Conservation (phyloP, 2,113 vertebrate genomes). For the Sylvia atricapilla region DNA sequence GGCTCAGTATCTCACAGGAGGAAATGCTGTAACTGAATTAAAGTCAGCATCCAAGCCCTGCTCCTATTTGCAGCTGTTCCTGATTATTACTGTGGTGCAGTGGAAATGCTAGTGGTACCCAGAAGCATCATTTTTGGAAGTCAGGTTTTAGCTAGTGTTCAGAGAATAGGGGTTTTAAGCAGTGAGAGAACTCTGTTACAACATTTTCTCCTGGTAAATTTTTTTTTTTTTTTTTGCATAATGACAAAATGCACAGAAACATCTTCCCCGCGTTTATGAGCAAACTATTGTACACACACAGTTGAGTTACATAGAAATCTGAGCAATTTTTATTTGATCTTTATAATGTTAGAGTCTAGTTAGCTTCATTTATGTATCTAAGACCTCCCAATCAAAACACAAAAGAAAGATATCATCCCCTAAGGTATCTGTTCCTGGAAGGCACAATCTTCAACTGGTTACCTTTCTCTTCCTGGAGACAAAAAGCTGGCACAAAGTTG, state of each 20-base stretch:
- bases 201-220: neutral
- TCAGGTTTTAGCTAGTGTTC: neutral
- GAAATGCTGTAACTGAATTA: neutral
- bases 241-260: neutral
- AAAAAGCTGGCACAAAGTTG: neutral
- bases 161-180: neutral
- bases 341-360: neutral
- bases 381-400: neutral
- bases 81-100: neutral
- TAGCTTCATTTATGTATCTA: neutral
- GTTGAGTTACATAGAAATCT: neutral
- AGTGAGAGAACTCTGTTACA: neutral
- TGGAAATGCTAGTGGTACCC: neutral
- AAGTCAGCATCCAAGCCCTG: neutral
- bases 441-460: neutral
- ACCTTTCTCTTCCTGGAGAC: neutral
- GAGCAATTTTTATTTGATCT: neutral
- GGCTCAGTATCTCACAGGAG: neutral
- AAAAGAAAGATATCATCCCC: neutral
- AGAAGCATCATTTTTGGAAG: neutral
- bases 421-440: neutral
- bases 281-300: neutral
- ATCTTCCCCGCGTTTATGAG: neutral
- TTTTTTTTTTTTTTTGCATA: neutral
- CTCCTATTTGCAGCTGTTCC: neutral